Conservation (phyloP, 2,888 invertebrate genomes). For the Micoletzkya japonica region DNA sequence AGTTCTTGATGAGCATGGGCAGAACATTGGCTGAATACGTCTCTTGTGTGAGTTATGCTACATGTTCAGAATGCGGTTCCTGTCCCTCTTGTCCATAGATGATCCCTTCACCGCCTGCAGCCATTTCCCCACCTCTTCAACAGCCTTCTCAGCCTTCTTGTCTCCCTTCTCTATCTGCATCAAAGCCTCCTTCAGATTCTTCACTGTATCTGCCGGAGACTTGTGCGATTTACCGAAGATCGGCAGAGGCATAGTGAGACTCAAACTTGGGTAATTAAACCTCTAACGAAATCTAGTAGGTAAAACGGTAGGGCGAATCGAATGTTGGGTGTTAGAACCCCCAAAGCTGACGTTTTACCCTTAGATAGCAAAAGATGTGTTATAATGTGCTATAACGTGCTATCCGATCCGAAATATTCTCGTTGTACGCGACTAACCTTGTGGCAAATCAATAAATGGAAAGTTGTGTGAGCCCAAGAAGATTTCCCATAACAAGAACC, state of each 20-base stretch:
- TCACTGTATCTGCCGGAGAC: slow-evolving; percentile 89
- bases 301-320: too few relatives aligned
- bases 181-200: slow-evolving; percentile 86
- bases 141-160: slow-evolving; percentile 91
- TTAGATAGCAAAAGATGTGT: too few relatives aligned
- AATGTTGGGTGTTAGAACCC: too few relatives aligned
- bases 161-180: slow-evolving; percentile 89
- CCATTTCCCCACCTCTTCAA: slow-evolving; percentile 79
- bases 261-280: too few relatives aligned
- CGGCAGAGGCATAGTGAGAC: slow-evolving; percentile 51
- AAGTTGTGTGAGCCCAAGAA: too few relatives aligned
- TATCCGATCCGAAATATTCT: too few relatives aligned
- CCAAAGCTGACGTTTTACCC: too few relatives aligned
- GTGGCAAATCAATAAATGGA: too few relatives aligned
- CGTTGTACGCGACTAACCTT: too few relatives aligned
- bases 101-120: slow-evolving; percentile 85
- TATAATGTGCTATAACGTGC: too few relatives aligned
- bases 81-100: slow-evolving; percentile 95
- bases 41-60: slow-evolving; percentile 87
- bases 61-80: slow-evolving; percentile 83
- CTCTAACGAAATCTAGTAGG: too few relatives aligned
- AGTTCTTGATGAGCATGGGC: slow-evolving; percentile 84
- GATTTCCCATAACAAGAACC: too few relatives aligned
- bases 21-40: slow-evolving; percentile 94
- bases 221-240: slow-evolving; percentile 57